Base-by-base conservation (phyloP, 23 tunicate species). In the Diplosoma virens region DNA sequence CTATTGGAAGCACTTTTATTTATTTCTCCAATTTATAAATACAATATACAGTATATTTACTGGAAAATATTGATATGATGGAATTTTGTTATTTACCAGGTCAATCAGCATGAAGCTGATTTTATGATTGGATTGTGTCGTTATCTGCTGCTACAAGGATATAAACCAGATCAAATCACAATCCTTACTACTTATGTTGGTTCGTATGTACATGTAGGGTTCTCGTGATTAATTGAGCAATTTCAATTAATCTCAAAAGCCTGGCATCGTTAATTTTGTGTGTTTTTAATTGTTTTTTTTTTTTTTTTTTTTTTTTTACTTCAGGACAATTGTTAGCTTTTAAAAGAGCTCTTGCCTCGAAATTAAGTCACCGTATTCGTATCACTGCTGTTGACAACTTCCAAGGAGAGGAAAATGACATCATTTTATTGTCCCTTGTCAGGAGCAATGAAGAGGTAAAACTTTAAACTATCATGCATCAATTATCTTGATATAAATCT, bases 351-450 rank as follows among this genome's bases (percentile, higher is more conserved):
- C 26, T 67, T 35, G 74, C 24, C 2, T 25, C 26, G 18, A 67
- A 67, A 22, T 21, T 67, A 29, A 29, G 36, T 52, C 35, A 35
- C 17, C 75, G 88, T n/a, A 82, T 89, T 32, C 79, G 88, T 0
- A 81, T 85, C 46, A 89, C 90, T 18, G 90, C 98, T 2, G 98
- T 93, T 0, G 98, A 93, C 50, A 93, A 93, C 63, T 93, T 71
- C 54, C 98, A 93, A 86, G 98, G 98, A 47, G 92, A 93, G 67
- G 98, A 93, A 80, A 93, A 93, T 77, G 87, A 93, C 48, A 85
- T 93, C 47, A 85, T 93, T 6, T 66, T 93, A 37, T 69, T 93
- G 18, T 93, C 98, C 1, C 81, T 86, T 22, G 98, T 93, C 16
- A 52, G 98, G 32, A 82, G 88, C 81, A 89, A 89, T 82, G 84